phyloP scores from a whole-genome alignment of 2,113 vertebrate species.

The Myanophis thanlyinensis region DNA sequence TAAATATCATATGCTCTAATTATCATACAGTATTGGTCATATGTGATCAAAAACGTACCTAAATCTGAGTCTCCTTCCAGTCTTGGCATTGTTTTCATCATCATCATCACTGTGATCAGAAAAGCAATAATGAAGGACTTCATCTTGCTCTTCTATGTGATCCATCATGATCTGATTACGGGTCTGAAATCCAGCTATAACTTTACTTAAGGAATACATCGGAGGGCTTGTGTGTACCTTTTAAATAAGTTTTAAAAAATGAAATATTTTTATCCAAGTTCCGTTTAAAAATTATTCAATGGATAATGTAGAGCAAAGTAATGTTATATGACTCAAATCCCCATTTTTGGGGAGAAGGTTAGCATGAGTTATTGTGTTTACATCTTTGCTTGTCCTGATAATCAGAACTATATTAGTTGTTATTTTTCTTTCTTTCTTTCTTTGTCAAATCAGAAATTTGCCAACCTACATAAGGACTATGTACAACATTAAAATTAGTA shows the following conservation, averaged over 20 bases:
- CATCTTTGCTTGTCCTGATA: background rate
- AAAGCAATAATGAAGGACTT: slow-evolving; percentile 75
- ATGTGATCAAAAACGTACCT: slow-evolving; percentile 61
- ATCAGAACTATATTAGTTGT: background rate
- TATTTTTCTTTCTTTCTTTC: background rate
- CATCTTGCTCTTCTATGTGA: slow-evolving; percentile 82
- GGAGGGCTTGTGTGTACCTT: slow-evolving; percentile 79
- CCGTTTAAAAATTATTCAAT: background rate
- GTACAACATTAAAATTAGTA: background rate
- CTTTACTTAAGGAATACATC: slow-evolving; percentile 72
- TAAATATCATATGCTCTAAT: background rate
- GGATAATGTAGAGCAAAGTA: background rate
- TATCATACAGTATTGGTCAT: background rate
- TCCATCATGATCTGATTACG: slow-evolving; percentile 79
- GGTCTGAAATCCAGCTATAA: slow-evolving; percentile 83
- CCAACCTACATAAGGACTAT: background rate
- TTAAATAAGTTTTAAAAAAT: slow-evolving; percentile 21
- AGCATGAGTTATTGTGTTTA: too few species aligned
- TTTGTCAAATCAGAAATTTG: background rate
- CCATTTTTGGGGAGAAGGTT: background rate
- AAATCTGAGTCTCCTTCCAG: slow-evolving; percentile 54
- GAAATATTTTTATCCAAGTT: background rate
- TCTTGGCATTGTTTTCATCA: slow-evolving; percentile 56
- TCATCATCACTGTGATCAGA: slow-evolving; percentile 71
- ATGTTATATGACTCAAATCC: background rate